Evolutionary conservation across 2,797 vertebrate species (phyloP), one percentile per base, ranked within the genome.

Genomic region (Syngnathus rostellatus): DNA sequence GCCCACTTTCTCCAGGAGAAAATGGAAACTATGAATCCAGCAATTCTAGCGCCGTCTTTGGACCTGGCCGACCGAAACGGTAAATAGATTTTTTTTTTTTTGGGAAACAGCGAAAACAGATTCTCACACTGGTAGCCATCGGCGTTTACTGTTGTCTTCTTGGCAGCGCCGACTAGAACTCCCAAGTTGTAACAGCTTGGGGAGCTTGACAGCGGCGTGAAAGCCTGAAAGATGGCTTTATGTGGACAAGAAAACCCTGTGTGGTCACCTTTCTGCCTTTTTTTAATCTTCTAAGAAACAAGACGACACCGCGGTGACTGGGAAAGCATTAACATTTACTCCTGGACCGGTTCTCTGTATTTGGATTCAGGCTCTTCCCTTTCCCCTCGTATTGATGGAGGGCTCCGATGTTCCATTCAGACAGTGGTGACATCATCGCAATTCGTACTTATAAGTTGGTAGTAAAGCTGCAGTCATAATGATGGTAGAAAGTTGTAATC

Each of bases 301-400:
- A 38, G 55, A 25, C 31, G 60, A 37, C 60, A 40, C 50, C 66
- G 73, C 69, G 77, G 78, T 83, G 31, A 31, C 31, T 31, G 84
- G 86, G 83, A 86, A 88, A 83, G 77, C 2, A 16, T 70, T 81
- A 85, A 78, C 81, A 79, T 85, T 85, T 82, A 72, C 72, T 70
- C 19, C 25, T 6, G 46, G 19, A 1, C 25, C 63, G 19, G 62
- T 62, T 37, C 57, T 53, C 25, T 72, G 40, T 62, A 45, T 45
- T 6, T 1, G 38, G 40, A 25, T 12, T 12, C 39, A 62, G 8
- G 11, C n/a, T 62, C 40, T 45, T 25, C 10, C 11, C 37, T 59
- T 1, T 19, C n/a, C 8, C 8, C 10, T 53, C 2, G 11, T 53
- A n/a, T 45, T 45, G 14, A 45, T 11, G 43, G 11, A 45, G 43